Base-by-base conservation (phyloP, 92 coral and sea anemone genomes). In the Parazoanthus atlanticus region DNA sequence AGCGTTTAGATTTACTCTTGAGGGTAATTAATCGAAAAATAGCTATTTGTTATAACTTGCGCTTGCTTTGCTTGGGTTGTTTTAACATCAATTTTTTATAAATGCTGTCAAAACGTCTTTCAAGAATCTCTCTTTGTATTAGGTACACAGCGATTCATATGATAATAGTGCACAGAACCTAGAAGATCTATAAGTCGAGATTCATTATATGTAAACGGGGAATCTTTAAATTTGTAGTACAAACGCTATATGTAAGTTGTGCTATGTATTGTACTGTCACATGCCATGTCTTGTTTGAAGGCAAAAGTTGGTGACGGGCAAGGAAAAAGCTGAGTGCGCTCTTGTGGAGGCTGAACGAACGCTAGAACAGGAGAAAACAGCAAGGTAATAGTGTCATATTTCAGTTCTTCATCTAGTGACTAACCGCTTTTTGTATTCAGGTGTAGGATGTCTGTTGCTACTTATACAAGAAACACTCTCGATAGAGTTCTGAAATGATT, bases 331-430 rank as follows among this genome's bases (percentile, higher is more conserved):
- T 2, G 98, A 95, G 70, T 92, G 88, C 23, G 88, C 88, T 17
- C 92, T 91, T 56, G 88, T 90, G 41, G 98, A 95, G 74, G 33
- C 66, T 29, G 93, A 90, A 23, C 89, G 96, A 70, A 77, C 91
- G 11, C 76, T 89, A 33, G 98, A 95, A 79, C 96, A 95, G 65
- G 96, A 95, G 30, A 95, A 93, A 88, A 70, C 90, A 34, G 76
- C 94, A 21, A 91, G 94, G 98, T 94, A 61, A 21, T 56, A 9
- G 49, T 11, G 49, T 46, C 49, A 10, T 7, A 64, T 70, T 67
- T 6, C 12, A 12, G 10, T 66, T 66, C 41, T 8, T 7, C 30
- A 23, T 19, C 0, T 21, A 6, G 69, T 61, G 69, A 25, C 69
- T 61, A 61, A 19, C 26, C n/a, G 69, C 74, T 67, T 2, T 67